Base-by-base conservation (phyloP, 2,888 invertebrate genomes). In the Thymelicus lineola region DNA sequence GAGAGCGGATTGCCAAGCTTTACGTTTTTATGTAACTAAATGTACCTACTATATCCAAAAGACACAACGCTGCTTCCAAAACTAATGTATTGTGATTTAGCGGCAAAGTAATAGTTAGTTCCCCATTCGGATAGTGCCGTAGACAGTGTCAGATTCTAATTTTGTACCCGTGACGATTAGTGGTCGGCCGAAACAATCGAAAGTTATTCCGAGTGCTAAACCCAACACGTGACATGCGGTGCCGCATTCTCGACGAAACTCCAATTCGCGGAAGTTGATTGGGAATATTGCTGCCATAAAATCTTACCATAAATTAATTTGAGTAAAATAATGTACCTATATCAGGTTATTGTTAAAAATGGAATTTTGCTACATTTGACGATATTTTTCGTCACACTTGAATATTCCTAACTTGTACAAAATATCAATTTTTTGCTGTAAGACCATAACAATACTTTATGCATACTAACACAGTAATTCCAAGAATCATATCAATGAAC, bases 121-220 rank as follows among this genome's bases (percentile, higher is more conserved):
- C 78, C 78, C 77, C 78, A 77, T 77, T 79, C 76, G 82, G 82
- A 81, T 80, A 82, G 80, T 78, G 75, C 75, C 79, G 81, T 83
- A 86, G 86, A 85, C 85, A 83, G 83, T 79, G 82, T 83, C 87
- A 80, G 83, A 81, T 81, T 89, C 91, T 91, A 91, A 88, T 84
- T 91, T 82, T 77, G 90, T 86, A 82, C 80, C 76, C 73, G 85
- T 91, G 91, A 89, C 89, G 91, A 87, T 84, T 80, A 75, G 75
- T 77, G 75, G 82, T 82, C 83, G 85, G 82, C 81, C 84, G 88
- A 86, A 89, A 91, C 91, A 92, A 92, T 91, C 88, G 87, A 86
- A 87, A 90, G 90, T 89, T 92, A 91, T 92, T 91, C 91, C 86
- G 83, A 89, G 90, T 88, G 87, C 85, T 86, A 86, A 86, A 77